These are phyloP conservation scores for Amblyornis subalaris DNA, from an alignment of 2,113 vertebrate genomes.

Conservation along the genomic window DNA sequence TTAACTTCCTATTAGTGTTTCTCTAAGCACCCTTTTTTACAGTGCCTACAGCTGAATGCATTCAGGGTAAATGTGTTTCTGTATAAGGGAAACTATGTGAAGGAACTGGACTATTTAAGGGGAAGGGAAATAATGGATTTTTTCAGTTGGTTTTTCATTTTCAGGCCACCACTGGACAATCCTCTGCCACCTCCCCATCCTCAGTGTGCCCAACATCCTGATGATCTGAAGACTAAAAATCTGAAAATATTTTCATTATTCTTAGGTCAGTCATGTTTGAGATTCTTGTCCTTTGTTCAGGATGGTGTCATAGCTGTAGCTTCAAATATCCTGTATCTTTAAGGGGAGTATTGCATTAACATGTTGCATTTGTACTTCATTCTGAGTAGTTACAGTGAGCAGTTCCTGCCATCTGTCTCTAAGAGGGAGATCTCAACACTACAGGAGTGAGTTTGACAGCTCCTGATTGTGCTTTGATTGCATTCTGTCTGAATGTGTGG, in stretches of 20 bases:
- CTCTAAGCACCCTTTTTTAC: neutral
- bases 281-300: neutral
- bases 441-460: neutral
- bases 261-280: neutral
- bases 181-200: neutral
- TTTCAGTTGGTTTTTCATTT: neutral
- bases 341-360: neutral
- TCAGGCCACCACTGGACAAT: neutral
- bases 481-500: neutral
- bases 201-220: neutral
- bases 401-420: neutral
- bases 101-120: neutral
- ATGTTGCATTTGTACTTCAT: neutral
- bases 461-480: neutral
- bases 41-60: neutral
- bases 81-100: neutral
- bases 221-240: neutral
- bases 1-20: neutral
- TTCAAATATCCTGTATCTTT: neutral
- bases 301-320: neutral
- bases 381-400: neutral
- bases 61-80: neutral
- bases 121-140: neutral
- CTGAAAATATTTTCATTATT: neutral
- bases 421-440: neutral